phyloP scores from a whole-genome alignment of 2,113 vertebrate species.

The Sinocyclocheilus anshuiensis region DNA sequence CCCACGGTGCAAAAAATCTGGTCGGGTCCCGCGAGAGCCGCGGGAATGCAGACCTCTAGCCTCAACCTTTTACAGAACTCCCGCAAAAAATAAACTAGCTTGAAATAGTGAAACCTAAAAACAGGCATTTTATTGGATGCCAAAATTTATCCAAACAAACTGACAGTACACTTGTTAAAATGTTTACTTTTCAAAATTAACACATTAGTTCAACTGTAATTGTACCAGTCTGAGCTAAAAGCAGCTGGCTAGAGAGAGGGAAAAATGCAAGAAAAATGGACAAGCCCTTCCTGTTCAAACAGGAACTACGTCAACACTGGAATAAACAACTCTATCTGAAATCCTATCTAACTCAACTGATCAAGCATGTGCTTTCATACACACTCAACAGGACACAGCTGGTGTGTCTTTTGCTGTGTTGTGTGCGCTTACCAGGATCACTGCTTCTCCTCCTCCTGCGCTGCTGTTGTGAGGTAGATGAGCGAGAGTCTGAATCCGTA shows the following conservation, averaged over 20 bases:
- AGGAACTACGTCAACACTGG: background rate
- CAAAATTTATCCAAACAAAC: background rate
- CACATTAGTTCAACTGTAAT: too few species aligned
- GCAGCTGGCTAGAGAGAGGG: background rate
- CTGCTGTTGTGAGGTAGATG: conserved; percentile 65
- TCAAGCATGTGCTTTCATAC: background rate
- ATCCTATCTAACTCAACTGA: background rate
- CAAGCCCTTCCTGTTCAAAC: background rate
- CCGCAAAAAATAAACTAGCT: background rate
- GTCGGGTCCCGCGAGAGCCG: too few species aligned
- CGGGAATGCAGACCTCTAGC: too few species aligned
- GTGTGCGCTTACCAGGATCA: conserved; percentile 65
- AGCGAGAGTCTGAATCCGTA: conserved; percentile 51
- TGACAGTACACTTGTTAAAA: too few species aligned
- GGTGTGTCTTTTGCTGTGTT: background rate
- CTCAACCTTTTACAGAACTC: background rate
- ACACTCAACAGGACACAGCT: conserved; percentile 11
- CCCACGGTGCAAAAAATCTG: too few species aligned
- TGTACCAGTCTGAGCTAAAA: background rate
- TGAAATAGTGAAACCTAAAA: background rate
- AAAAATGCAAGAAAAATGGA: background rate
- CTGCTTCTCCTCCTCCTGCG: conserved; percentile 70
- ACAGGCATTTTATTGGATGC: background rate
- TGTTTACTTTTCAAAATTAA: too few species aligned
- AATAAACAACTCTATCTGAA: background rate